Base-by-base conservation (phyloP, 2,113 vertebrate genomes). In the Saguinus imperator region DNA sequence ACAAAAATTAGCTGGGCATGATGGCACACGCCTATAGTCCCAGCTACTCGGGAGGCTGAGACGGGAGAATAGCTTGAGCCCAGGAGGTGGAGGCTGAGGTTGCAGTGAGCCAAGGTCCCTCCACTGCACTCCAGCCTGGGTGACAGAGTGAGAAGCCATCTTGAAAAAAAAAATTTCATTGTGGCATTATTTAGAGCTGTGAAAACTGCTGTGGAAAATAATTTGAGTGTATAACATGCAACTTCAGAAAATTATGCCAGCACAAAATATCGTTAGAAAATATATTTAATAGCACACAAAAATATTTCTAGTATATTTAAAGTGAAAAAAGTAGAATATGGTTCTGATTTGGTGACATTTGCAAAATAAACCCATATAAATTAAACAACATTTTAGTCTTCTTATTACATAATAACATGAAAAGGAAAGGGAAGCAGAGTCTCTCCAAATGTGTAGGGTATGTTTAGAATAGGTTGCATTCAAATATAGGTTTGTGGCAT, bases 301-400 rank as follows among this genome's bases (percentile, higher is more conserved):
- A 84, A 80, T 80, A 45, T 89, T 87, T 94, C 35, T n/a, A 81
- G 66, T 37, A 12, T 76, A 45, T 40, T 18, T 68, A 87, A 94
- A 88, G 52, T 1, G 14, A 89, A 40, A 85, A 37, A 57, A 57
- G n/a, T 23, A 58, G 79, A 11, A 2, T 83, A 61, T 61, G 58
- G 73, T 72, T 23, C 11, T 23, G 40, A 87, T 92, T 87, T 95
- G 83, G 29, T 77, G 27, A 86, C 72, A 50, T 83, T 92, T 89
- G 45, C 40, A 79, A 87, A 94, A 88, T 72, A 93, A 95, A 73
- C 68, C 35, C 58, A 50, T 76, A 83, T 66, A 57, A 79, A 72
- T 77, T 50, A 57, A 85, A 48, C 40, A 58, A 55, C 58, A 94
- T 4, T 64, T 25, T 7, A 35, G 13, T 40, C 9, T 92, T 89